Conservation (phyloP, 2,797 vertebrate genomes). For the Balearica regulorum region DNA sequence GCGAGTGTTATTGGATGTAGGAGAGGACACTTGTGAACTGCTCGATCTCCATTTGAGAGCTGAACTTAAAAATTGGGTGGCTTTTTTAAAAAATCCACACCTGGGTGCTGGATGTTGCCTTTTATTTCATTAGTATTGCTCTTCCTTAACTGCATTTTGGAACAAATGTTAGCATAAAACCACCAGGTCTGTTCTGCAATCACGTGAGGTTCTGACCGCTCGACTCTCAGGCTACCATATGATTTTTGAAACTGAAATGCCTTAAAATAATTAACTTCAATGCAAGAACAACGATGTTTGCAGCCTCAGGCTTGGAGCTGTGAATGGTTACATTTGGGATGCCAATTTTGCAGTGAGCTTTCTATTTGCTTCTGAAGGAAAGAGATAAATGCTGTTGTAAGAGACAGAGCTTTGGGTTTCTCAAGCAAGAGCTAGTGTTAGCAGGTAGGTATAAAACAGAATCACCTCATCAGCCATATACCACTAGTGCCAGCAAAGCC, state of each 20-base stretch:
- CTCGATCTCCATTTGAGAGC: not conserved
- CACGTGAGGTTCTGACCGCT: not conserved
- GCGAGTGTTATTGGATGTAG: not conserved
- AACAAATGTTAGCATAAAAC: not conserved
- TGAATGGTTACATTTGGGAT: not conserved
- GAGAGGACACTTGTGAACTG: not conserved
- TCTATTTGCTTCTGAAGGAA: not conserved
- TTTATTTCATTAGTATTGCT: not conserved
- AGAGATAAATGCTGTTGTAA: not conserved
- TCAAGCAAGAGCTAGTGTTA: not conserved
- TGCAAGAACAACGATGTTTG: not conserved
- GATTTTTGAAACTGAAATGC: not conserved
- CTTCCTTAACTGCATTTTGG: not conserved
- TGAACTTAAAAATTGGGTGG: not conserved
- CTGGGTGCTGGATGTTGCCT: not conserved
- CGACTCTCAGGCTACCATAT: not conserved
- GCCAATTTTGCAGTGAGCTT: not conserved
- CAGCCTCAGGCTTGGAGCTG: not conserved
- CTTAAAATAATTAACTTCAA: not conserved
- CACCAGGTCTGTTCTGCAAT: not conserved
- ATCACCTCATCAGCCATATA: not conserved
- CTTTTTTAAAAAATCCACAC: not conserved
- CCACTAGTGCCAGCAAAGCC: not conserved
- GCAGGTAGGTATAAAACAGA: not conserved
- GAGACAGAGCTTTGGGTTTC: not conserved